Percentiles rank a stretch among this genome's conserved stretches.
Conservation (phyloP, 2,888 invertebrate species). For the Muschampia plurimacula region DNA sequence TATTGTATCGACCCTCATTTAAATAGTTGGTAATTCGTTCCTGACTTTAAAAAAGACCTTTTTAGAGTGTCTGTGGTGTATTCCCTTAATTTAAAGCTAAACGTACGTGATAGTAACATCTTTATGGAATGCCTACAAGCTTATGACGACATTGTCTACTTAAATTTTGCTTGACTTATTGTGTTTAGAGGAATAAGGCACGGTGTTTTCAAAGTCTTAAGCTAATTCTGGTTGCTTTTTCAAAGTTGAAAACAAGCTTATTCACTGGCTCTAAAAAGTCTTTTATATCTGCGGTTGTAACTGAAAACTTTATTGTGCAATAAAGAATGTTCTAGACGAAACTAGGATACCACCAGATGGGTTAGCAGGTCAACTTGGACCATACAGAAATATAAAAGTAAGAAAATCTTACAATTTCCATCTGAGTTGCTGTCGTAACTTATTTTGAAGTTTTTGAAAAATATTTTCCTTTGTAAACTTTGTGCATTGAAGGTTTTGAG, state of each 20-base stretch:
- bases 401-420: slow-evolving; percentile 23
- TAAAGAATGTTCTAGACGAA: slow-evolving; percentile 23
- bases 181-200: neutral
- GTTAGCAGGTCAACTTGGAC: slow-evolving; percentile 16
- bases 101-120: too few relatives aligned
- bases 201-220: too few relatives aligned
- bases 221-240: neutral
- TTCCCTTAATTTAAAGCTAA: too few relatives aligned
- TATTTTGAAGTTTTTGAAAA: slow-evolving; percentile 17
- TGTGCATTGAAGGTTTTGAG: neutral
- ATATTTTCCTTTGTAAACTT: slow-evolving; percentile 6
- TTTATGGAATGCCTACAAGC: too few relatives aligned
- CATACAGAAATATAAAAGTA: slow-evolving; percentile 25
- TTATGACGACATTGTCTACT: too few relatives aligned
- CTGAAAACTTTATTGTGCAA: slow-evolving; percentile 1
- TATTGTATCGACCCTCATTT: too few relatives aligned
- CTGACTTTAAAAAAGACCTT: too few relatives aligned
- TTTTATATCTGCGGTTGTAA: slow-evolving; percentile 32
- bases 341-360: slow-evolving; percentile 3
- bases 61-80: too few relatives aligned
- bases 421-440: slow-evolving; percentile 19
- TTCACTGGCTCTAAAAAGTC: slow-evolving; percentile 20
- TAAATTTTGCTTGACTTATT: neutral
- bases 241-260: slow-evolving; percentile 9
- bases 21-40: too few relatives aligned